Percentiles rank a stretch among this genome's conserved stretches.
These are phyloP conservation scores for Notospermus geniculatus DNA, from an alignment of 1,140 invertebrate species.

Conservation along the genomic window DNA sequence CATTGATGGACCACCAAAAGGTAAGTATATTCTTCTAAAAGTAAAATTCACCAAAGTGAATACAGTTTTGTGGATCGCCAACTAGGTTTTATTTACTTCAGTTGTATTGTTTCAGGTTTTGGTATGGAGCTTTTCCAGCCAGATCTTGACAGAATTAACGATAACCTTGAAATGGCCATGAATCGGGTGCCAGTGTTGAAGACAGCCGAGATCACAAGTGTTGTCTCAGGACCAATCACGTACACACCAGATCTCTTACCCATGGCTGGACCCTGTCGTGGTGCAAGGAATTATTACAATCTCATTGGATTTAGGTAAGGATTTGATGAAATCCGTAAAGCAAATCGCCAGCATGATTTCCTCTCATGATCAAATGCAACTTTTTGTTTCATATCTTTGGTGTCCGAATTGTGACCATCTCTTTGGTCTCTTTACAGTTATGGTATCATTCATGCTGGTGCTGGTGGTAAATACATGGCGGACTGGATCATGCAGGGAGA, in stretches of 20 bases:
- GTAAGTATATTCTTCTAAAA: slow-evolving; percentile 14
- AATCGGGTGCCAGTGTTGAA: slow-evolving; percentile 44
- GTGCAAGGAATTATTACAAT: slow-evolving; percentile 55
- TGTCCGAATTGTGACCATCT: no score
- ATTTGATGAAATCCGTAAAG: background rate
- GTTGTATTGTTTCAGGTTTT: slow-evolving; percentile 39
- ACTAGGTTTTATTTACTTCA: background rate
- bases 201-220: slow-evolving; percentile 44
- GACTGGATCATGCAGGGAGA: slow-evolving; percentile 56
- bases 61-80: background rate
- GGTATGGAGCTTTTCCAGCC: slow-evolving; percentile 54
- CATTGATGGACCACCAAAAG: slow-evolving; percentile 46
- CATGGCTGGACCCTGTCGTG: slow-evolving; percentile 46
- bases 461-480: slow-evolving; percentile 53
- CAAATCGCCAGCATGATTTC: background rate
- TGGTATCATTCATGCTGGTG: slow-evolving; percentile 41
- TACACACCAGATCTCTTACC: slow-evolving; percentile 54
- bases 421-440: slow-evolving; percentile 25
- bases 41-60: background rate
- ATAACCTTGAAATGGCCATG: slow-evolving; percentile 52
- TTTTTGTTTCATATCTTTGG: no score
- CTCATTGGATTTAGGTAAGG: slow-evolving; percentile 55
- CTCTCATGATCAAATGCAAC: no score
- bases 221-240: slow-evolving; percentile 54
- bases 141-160: slow-evolving; percentile 46